Percentiles rank a stretch among this genome's conserved stretches.
These are phyloP conservation scores for Turnix velox DNA, from an alignment of 2,113 vertebrate genomes.

Conservation along the genomic window DNA sequence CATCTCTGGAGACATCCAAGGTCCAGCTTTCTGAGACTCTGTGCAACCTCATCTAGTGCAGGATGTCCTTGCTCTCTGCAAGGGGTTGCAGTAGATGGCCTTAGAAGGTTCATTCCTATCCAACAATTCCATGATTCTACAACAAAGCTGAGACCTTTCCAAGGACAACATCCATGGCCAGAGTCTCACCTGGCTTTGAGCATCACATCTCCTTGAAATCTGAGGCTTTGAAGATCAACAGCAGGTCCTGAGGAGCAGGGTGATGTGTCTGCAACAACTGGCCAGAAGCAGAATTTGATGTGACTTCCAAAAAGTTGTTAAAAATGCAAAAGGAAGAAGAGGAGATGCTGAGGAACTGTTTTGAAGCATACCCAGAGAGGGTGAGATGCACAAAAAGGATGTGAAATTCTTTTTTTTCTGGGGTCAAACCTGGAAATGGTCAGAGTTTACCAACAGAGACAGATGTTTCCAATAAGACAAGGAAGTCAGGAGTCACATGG, in stretches of 20 bases:
- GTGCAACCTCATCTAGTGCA: too few species aligned
- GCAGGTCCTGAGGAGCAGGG: background rate
- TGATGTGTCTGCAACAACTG: background rate
- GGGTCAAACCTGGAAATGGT: background rate
- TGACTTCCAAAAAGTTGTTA: background rate
- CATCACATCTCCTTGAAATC: background rate
- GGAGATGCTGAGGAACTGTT: background rate
- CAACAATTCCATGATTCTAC: too few species aligned
- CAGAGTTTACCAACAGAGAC: slow-evolving; percentile 25
- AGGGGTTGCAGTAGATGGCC: too few species aligned
- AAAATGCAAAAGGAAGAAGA: background rate
- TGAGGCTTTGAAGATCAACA: fast-evolving
- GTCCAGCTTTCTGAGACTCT: too few species aligned
- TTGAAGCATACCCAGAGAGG: background rate
- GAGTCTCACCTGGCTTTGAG: background rate
- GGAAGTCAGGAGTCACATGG: slow-evolving; percentile 60
- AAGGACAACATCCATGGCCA: background rate
- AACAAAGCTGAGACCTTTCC: background rate
- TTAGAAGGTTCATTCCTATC: too few species aligned
- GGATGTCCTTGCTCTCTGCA: too few species aligned
- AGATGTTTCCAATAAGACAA: slow-evolving; percentile 76
- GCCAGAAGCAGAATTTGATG: background rate
- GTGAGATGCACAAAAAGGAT: background rate
- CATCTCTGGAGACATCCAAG: too few species aligned
- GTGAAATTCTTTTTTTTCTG: slow-evolving; percentile 42